phyloP scores from a whole-genome alignment of 2,113 vertebrate genomes.

The Callocephalon fimbriatum region DNA sequence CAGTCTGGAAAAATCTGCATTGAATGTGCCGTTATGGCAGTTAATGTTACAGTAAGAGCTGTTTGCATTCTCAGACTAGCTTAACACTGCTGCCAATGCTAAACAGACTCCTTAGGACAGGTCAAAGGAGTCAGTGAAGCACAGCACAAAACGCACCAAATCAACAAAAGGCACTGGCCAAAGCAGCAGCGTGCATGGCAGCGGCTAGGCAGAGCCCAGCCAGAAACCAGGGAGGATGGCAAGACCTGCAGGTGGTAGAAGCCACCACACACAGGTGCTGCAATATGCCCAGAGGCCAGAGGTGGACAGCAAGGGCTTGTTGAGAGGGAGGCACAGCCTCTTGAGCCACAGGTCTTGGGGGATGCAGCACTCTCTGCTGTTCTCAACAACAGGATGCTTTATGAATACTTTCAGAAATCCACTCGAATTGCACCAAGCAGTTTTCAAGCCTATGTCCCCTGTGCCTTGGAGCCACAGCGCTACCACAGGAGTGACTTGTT shows the following conservation, averaged over 20 bases:
- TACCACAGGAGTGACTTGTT: not conserved
- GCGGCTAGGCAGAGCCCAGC: not conserved
- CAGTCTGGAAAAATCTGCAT: not conserved
- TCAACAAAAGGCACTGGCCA: not conserved
- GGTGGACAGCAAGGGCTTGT: not conserved
- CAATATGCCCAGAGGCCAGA: not conserved
- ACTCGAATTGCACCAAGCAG: not conserved
- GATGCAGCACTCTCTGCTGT: not conserved
- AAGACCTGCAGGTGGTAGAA: not conserved
- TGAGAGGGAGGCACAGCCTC: not conserved
- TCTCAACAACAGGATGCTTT: not conserved
- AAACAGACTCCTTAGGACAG: not conserved
- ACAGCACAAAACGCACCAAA: not conserved
- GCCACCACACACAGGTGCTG: not conserved
- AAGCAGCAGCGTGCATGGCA: not conserved
- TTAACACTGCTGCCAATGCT: not conserved
- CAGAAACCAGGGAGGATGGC: accelerated
- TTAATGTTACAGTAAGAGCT: not conserved
- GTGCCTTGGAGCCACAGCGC: not conserved
- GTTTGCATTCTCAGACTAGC: not conserved
- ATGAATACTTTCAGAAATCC: not conserved
- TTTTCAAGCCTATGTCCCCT: not conserved
- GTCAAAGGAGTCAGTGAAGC: not conserved
- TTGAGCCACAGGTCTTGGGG: not conserved
- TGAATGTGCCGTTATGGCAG: not conserved